Evolutionary conservation across 2,888 invertebrate genomes (phyloP), one percentile per base, ranked within the genome.

Genomic region (Nymphalis c-album): DNA sequence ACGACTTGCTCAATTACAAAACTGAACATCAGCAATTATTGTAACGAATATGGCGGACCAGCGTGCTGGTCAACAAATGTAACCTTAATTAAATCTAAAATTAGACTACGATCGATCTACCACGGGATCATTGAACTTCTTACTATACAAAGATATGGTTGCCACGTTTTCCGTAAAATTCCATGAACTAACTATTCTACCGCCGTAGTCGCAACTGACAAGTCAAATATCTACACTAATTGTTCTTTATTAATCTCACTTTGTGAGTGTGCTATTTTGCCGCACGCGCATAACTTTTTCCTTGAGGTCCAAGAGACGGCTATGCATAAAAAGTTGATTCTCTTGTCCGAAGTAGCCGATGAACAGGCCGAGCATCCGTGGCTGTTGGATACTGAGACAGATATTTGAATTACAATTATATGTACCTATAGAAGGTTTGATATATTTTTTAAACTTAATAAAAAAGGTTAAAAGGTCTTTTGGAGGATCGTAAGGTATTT

Each of bases 361-460:
- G 80, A 95, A 90, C 67, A 86, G 86, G 70, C 94, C 94, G 81
- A 95, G 84, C 85, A 94, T 92, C 71, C 94, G 88, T 16, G 95
- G 95, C 83, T 95, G 95, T 75, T 93, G 92, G 80, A 95, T 93
- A 90, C 95, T 95, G 86, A n/a, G 55, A 60, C 40, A 55, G 46
- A 57, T 40, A 8, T 35, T 55, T 55, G 17, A 48, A 8, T 48
- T 48, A 48, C 7, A 48, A 18, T 48, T 1, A 48, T 16, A 35
- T 26, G 16, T 13, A 16, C n/a, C n/a, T n/a, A n/a, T 26, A 53
- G 6, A 18, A 8, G 18, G 1, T n/a, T 0, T 20, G 8, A 18
- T 2, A 18, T 20, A 10, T 8, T 2, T 18, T 50, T 10, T 18
- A 48, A 8, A 18, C 18, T 18, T 7, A 31, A 31, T 31, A 31